A percentile compares a stretch with the other conserved stretches of the same genome.
phyloP scores from a whole-genome alignment of 2,888 invertebrate genomes.

The Exephanes ischioxanthus region DNA sequence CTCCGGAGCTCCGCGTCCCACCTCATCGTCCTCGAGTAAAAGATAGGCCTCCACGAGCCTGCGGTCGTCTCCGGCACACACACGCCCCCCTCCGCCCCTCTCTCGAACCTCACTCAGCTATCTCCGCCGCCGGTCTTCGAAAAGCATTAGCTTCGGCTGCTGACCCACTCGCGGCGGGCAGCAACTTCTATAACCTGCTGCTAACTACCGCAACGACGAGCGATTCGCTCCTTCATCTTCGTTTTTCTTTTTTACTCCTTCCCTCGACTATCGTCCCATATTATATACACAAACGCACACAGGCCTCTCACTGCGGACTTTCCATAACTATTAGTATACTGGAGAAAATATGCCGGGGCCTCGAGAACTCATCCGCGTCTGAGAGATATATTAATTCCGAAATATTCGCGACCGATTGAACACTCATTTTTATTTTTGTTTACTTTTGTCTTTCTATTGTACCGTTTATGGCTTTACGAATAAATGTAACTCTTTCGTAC shows the following conservation, averaged over 20 bases:
- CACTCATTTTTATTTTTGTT: background rate
- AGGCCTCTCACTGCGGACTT: slow-evolving; percentile 69
- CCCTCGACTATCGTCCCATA: slow-evolving; percentile 72
- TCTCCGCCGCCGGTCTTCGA: slow-evolving; percentile 45
- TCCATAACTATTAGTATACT: slow-evolving; percentile 74
- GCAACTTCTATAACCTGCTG: slow-evolving; percentile 62
- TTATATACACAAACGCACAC: slow-evolving; percentile 66
- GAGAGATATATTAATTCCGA: background rate
- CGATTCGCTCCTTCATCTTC: slow-evolving; percentile 41
- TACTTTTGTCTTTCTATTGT: background rate
- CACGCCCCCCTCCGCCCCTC: slow-evolving; percentile 26
- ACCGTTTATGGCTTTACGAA: background rate
- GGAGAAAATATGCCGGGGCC: background rate
- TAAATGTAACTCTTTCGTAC: too few relatives aligned
- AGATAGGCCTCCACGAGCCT: slow-evolving; percentile 10
- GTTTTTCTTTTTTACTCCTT: slow-evolving; percentile 12
- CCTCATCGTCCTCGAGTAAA: slow-evolving; percentile 11
- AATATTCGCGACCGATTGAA: slow-evolving; percentile 11
- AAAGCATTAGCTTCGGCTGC: slow-evolving; percentile 58
- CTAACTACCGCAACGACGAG: slow-evolving; percentile 19
- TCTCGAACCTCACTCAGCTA: slow-evolving; percentile 1
- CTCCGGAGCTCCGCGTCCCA: background rate
- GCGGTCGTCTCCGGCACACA: slow-evolving; percentile 9
- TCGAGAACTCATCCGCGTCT: background rate
- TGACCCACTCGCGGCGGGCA: slow-evolving; percentile 58